A percentile compares a stretch with the other conserved stretches of the same genome.
phyloP scores from a whole-genome alignment of 1,140 invertebrate genomes.

The Drosophila repletoides region DNA sequence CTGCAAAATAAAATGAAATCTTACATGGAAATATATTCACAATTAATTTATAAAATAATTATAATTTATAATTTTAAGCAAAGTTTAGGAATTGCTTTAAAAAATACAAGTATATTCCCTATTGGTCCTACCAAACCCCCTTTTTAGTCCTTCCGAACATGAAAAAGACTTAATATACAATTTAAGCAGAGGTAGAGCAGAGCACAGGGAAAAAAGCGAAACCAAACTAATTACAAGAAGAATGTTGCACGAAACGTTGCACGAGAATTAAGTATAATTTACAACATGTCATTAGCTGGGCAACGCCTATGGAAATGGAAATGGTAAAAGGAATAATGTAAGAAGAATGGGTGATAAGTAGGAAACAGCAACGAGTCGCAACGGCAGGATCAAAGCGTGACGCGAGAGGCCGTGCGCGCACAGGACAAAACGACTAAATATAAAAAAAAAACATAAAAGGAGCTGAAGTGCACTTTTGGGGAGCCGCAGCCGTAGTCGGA shows the following conservation, averaged over 20 bases:
- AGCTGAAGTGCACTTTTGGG: constrained; percentile 46
- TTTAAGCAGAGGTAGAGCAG: too few species aligned
- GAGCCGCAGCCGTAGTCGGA: constrained; percentile 42
- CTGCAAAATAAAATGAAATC: too few species aligned
- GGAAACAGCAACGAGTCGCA: constrained; percentile 11
- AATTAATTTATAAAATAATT: too few species aligned
- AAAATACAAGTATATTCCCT: too few species aligned
- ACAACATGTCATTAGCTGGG: constrained; percentile 77
- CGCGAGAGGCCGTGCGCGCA: constrained; percentile 45
- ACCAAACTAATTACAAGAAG: constrained; percentile 54
- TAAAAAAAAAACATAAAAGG: constrained; percentile 21
- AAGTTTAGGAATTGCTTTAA: too few species aligned
- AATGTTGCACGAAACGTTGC: neutral
- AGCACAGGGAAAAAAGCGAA: constrained; percentile 30
- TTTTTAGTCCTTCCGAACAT: neutral
- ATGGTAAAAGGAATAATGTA: too few species aligned
- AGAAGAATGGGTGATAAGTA: constrained; percentile 28
- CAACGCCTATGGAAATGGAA: constrained; percentile 60
- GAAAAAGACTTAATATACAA: constrained; percentile 23
- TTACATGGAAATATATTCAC: too few species aligned
- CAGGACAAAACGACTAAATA: constrained; percentile 25
- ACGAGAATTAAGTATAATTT: constrained; percentile 57
- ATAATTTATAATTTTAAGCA: too few species aligned
- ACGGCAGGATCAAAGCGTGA: constrained; percentile 77
- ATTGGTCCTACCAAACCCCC: too few species aligned